Evolutionary conservation across 2,888 invertebrate genomes (phyloP), one percentile per base, ranked within the genome.

Genomic region (Eupsilia transversa): DNA sequence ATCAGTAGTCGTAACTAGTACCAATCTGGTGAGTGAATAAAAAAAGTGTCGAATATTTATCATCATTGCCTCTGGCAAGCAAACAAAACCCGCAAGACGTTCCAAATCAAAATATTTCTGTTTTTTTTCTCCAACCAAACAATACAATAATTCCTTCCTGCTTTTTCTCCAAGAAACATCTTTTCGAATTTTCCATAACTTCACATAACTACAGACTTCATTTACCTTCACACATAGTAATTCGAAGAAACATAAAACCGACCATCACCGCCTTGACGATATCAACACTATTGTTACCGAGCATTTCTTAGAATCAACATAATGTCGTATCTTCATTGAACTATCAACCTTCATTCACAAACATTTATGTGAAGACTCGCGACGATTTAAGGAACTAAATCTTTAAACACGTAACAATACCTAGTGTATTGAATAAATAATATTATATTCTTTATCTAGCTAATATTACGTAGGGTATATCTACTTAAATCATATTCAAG

Each of bases 281-380:
- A 54, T 72, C 72, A 82, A 82, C 84, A 84, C 72, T 56, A 84
- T 82, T 82, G 80, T 71, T 49, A 57, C 52, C 54, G 30, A 27
- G n/a, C 30, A 49, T 38, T 84, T 80, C 80, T 69, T n/a, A 74
- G 82, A 79, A 80, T 52, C 27, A n/a, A 56, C 56, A 60, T 61
- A 70, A 65, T 41, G 38, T 57, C 30, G 27, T 56, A 57, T 43
- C 69, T 80, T 63, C 76, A 75, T 70, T 80, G 59, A 83, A 75
- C 64, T 72, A 76, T 65, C 61, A 33, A 66, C 41, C n/a, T 49
- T 54, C 63, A 61, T 63, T 59, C 52, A 57, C 52, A 61, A 59
- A 52, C 70, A 0, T 20, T 20, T 3, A 27, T 41, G 17, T 9
- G 20, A 46, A 2, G 46, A 27, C 27, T 27, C 10, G 41, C 52